A percentile compares a stretch with the other conserved stretches of the same genome.
These are phyloP conservation scores for Aurelia aurita complex sp. Pacific DNA, from an alignment of 30 jellyfish, hydroid and myxozoan species.

Conservation along the genomic window DNA sequence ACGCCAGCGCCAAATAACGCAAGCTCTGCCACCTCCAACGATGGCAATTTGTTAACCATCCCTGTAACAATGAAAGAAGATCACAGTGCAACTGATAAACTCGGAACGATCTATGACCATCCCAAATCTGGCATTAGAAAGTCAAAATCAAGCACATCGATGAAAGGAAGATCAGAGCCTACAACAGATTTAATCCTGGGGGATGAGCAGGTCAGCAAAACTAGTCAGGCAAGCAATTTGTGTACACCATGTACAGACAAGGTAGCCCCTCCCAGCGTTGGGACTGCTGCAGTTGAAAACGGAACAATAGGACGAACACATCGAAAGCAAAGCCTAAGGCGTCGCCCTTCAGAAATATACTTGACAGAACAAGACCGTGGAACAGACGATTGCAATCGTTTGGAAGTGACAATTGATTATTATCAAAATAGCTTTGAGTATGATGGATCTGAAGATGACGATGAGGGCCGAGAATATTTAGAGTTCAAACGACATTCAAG, in stretches of 20 bases:
- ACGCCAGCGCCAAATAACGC: neutral
- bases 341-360: conserved; percentile 5
- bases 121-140: neutral
- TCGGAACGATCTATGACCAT: neutral
- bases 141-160: neutral
- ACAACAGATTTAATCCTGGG: neutral
- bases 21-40: conserved; percentile 5
- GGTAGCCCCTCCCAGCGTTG: neutral
- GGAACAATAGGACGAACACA: neutral
- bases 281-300: neutral
- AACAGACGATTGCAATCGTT: conserved; percentile 19
- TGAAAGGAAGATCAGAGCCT: neutral
- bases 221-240: neutral
- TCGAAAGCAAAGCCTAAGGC: conserved; percentile 38
- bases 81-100: neutral
- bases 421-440: conserved; percentile 62
- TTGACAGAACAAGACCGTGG: neutral
- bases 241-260: neutral
- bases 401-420: conserved; percentile 82
- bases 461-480: conserved; percentile 28
- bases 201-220: neutral
- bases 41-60: neutral
- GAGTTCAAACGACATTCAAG: conserved; percentile 7
- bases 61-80: neutral
- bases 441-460: conserved; percentile 60